phyloP scores from a whole-genome alignment of 2,888 invertebrate species.

The Melieria omissa region DNA sequence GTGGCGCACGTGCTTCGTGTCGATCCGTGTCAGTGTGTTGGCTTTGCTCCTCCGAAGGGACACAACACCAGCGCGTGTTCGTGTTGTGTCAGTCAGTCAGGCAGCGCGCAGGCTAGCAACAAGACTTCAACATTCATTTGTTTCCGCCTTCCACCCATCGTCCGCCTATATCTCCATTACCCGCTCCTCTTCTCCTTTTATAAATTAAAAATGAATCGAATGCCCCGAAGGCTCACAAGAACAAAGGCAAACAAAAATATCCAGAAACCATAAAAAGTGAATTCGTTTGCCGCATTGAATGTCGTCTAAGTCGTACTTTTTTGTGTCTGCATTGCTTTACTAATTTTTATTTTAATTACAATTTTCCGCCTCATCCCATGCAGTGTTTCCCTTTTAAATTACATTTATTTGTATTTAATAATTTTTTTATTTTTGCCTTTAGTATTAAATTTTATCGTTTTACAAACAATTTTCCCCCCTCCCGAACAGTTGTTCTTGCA shows the following conservation, averaged over 20 bases:
- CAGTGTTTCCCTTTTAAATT: not conserved
- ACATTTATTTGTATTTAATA: no score
- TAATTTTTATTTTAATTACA: no score
- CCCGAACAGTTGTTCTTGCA: not conserved
- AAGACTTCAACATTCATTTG: not conserved
- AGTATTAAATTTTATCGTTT: not conserved
- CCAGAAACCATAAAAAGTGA: no score
- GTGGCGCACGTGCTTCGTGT: constrained; percentile 33
- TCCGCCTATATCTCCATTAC: not conserved
- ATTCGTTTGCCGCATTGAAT: constrained; percentile 46
- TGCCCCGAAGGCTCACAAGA: constrained; percentile 23
- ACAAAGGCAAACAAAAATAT: not conserved
- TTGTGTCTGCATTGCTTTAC: constrained; percentile 18
- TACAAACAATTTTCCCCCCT: constrained; percentile 17
- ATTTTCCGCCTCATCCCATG: not conserved
- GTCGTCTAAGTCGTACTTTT: constrained; percentile 52
- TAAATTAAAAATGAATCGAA: constrained; percentile 18
- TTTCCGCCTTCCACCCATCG: not conserved
- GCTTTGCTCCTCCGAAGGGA: not conserved
- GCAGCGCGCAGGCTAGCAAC: no score
- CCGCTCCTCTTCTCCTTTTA: not conserved
- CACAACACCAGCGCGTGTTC: constrained; percentile 6
- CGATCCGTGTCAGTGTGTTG: constrained; percentile 3
- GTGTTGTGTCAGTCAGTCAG: not conserved
- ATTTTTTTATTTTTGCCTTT: not conserved